phyloP scores from a whole-genome alignment of 2,888 invertebrate species.

The Metopia argyrocephala region DNA sequence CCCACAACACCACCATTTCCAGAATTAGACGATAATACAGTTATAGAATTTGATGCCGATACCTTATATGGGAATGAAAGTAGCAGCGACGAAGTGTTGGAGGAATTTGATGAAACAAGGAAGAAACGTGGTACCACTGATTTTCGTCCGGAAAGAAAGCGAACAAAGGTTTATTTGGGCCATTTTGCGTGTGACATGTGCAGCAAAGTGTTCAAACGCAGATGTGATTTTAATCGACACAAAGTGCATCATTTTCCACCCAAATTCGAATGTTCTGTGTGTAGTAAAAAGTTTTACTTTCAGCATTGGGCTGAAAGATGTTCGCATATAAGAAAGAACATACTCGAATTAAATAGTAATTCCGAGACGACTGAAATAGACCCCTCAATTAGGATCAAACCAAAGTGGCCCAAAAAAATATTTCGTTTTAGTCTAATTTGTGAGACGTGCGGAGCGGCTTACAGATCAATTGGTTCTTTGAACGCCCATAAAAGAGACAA shows the following conservation, averaged over 20 bases:
- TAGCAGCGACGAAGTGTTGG: slow-evolving; percentile 24
- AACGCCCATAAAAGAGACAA: slow-evolving; percentile 56
- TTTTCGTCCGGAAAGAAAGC: not conserved
- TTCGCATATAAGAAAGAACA: not conserved
- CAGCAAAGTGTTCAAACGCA: slow-evolving; percentile 30
- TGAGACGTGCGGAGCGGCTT: slow-evolving; percentile 49
- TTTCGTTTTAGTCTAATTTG: slow-evolving; percentile 48
- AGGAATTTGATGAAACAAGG: slow-evolving; percentile 29
- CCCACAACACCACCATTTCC: not conserved
- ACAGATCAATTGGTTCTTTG: slow-evolving; percentile 35
- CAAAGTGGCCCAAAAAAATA: slow-evolving; percentile 45
- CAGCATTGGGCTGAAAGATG: slow-evolving; percentile 31
- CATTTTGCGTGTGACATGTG: slow-evolving; percentile 50
- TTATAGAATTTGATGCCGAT: slow-evolving; percentile 53
- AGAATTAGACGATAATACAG: not conserved
- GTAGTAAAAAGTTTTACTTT: slow-evolving; percentile 33
- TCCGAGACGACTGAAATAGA: not conserved
- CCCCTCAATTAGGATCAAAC: not conserved
- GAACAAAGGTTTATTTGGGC: slow-evolving; percentile 12
- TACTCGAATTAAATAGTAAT: not conserved
- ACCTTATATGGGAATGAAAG: slow-evolving; percentile 39
- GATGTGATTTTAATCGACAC: slow-evolving; percentile 42
- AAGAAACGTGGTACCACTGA: not conserved
- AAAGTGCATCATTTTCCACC: slow-evolving; percentile 46
- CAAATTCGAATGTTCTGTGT: slow-evolving; percentile 26